A percentile compares a stretch with the other conserved stretches of the same genome.
These are phyloP conservation scores for Ailuropoda melanoleuca DNA, from an alignment of 2,113 vertebrate species.

Conservation along the genomic window DNA sequence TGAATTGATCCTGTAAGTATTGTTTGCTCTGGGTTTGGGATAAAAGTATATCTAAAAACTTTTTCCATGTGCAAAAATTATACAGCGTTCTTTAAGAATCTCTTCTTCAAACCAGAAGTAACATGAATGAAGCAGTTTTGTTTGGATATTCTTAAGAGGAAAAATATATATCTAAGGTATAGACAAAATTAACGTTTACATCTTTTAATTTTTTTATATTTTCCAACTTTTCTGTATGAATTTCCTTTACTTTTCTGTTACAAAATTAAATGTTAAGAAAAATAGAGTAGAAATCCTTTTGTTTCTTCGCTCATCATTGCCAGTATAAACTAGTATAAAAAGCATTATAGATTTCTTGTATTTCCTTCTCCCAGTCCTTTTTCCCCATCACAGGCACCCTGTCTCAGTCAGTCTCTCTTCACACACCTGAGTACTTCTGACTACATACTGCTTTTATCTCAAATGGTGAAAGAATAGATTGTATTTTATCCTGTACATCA, in stretches of 20 bases:
- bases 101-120: neutral
- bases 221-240: neutral
- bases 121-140: neutral
- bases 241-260: neutral
- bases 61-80: neutral
- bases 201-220: neutral
- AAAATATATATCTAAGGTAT: neutral
- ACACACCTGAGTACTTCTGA: neutral
- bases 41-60: neutral
- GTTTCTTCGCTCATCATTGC: neutral
- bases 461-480: neutral
- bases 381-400: neutral
- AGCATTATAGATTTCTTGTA: neutral
- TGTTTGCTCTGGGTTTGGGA: neutral
- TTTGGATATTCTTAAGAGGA: neutral
- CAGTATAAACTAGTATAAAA: neutral
- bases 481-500: neutral
- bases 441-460: neutral
- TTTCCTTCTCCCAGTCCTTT: neutral
- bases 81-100: neutral
- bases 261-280: slow-evolving; percentile 16
- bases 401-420: neutral
- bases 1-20: neutral
- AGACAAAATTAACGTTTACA: neutral
- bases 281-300: neutral